Evolutionary conservation across 2,113 vertebrate species (phyloP).

Genomic region (Microtus oregoni): DNA sequence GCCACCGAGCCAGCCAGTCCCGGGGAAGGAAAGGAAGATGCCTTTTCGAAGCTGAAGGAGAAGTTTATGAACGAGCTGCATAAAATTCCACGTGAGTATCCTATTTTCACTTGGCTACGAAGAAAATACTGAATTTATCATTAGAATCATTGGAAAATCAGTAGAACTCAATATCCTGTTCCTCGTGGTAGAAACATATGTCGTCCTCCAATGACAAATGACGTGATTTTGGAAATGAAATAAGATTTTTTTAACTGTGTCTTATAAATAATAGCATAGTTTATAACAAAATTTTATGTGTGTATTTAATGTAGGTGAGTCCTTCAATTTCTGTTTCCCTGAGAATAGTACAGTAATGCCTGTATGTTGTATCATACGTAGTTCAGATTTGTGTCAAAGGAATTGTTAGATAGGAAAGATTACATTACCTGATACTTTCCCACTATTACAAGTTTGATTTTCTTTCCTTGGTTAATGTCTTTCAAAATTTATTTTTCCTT

Average conservation of each 20-base stretch:
- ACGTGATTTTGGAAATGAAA: background rate
- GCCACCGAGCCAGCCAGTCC: constrained; percentile 91
- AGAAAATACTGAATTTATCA: background rate
- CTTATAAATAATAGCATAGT: background rate
- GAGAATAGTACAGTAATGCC: background rate
- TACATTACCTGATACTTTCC: background rate
- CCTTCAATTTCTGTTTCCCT: background rate
- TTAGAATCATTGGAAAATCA: background rate
- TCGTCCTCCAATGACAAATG: background rate
- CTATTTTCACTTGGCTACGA: background rate
- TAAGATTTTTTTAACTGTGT: background rate
- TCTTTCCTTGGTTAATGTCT: background rate
- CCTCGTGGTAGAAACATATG: background rate
- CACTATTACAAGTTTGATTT: background rate
- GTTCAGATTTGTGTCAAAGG: background rate
- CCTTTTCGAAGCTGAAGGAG: constrained; percentile 96
- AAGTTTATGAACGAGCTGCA: constrained; percentile 99
- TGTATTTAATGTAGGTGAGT: background rate
- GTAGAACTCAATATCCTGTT: background rate
- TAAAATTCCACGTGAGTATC: constrained; percentile 98
- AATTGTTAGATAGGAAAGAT: constrained; percentile 6
- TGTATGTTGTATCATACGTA: background rate
- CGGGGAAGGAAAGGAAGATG: constrained; percentile 93
- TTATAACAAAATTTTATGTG: background rate
- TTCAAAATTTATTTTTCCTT: constrained; percentile 12